phyloP scores from a whole-genome alignment of 2,797 vertebrate genomes.

The Helostoma temminkii region DNA sequence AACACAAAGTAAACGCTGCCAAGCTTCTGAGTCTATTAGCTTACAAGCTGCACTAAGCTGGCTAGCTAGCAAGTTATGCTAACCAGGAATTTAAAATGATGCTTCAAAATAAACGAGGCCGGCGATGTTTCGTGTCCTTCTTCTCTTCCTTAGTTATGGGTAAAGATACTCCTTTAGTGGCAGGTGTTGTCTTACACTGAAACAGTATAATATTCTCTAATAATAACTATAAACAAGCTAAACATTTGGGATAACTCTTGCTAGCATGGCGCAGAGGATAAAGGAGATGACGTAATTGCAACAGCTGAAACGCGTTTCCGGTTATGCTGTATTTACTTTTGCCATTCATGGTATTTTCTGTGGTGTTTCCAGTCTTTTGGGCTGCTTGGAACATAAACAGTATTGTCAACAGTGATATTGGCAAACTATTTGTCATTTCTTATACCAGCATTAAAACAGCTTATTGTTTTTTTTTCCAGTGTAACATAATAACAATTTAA shows the following conservation, averaged over 20 bases:
- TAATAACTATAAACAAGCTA: neutral
- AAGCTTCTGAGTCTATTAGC: slow-evolving; percentile 8
- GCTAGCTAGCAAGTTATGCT: slow-evolving; percentile 36
- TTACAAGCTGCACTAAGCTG: slow-evolving; percentile 28
- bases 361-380: too few relatives aligned
- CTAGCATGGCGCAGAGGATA: slow-evolving; percentile 48
- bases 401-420: too few relatives aligned
- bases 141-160: accelerated
- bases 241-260: neutral
- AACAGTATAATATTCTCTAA: neutral
- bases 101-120: neutral
- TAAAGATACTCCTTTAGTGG: accelerated
- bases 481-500: too few relatives aligned
- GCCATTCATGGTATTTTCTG: too few relatives aligned
- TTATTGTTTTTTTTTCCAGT: too few relatives aligned
- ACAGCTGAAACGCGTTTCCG: slow-evolving; percentile 45
- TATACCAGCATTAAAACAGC: too few relatives aligned
- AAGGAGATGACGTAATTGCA: slow-evolving; percentile 57
- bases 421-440: too few relatives aligned
- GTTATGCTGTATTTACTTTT: neutral
- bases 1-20: neutral
- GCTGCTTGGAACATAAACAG: too few relatives aligned
- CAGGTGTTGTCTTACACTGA: accelerated
- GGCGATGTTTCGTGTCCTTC: neutral
- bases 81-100: slow-evolving; percentile 11